These are phyloP conservation scores for Mesoclemmys tuberculata DNA, from an alignment of 2,113 vertebrate species.

Conservation along the genomic window DNA sequence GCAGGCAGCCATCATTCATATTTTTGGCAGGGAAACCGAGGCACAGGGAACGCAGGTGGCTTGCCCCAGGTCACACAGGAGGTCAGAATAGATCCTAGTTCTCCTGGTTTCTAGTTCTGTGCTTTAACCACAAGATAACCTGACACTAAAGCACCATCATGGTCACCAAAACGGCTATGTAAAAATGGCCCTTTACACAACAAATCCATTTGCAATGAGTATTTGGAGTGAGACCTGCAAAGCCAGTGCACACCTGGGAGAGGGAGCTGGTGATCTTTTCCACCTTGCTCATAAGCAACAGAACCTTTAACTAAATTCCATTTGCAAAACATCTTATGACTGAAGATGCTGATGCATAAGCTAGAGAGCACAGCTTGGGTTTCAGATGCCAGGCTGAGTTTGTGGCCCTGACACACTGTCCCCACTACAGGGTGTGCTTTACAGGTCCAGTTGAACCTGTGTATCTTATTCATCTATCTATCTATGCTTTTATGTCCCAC, in stretches of 20 bases:
- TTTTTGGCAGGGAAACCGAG: background rate
- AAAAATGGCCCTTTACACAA: background rate
- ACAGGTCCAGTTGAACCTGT: background rate
- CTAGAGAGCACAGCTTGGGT: background rate
- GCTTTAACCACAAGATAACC: background rate
- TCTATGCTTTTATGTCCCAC: background rate
- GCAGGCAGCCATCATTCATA: background rate
- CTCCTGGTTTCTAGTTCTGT: background rate
- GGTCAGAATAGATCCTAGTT: background rate
- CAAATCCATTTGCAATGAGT: background rate
- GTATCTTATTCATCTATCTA: background rate
- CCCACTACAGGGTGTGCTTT: background rate
- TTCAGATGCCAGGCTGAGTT: background rate
- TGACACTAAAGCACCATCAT: background rate
- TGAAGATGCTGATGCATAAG: background rate
- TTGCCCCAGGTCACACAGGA: background rate
- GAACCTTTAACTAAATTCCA: background rate
- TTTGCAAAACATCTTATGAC: background rate
- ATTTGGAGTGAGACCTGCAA: background rate
- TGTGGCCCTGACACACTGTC: background rate
- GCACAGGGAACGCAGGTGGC: background rate
- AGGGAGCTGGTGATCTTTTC: background rate
- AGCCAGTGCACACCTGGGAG: background rate
- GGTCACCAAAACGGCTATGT: fast-evolving
- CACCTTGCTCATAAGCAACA: background rate